Conservation (phyloP, 1,140 invertebrate genomes). For the Trichomalopsis sarcophagae region DNA sequence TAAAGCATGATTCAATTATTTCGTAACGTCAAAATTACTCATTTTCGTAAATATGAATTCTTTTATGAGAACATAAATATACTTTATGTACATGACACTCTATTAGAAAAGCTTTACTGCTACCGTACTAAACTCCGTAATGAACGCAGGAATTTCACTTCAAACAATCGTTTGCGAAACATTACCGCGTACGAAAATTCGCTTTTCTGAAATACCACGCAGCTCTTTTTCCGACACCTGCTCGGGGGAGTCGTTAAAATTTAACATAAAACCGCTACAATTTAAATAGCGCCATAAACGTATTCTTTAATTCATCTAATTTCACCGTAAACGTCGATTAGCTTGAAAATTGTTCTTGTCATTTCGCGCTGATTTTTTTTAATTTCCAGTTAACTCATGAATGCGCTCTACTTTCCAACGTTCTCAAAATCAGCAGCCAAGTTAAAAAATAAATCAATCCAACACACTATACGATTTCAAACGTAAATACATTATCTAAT, state of each 20-base stretch:
- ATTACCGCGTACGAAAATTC: background rate
- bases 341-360: background rate
- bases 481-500: background rate
- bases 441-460: too few relatives aligned
- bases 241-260: too few relatives aligned
- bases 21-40: background rate
- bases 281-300: background rate
- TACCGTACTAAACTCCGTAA: background rate
- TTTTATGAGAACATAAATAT: background rate
- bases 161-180: background rate
- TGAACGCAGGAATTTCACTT: slow-evolving; percentile 12
- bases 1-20: background rate
- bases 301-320: background rate
- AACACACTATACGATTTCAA: background rate
- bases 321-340: background rate
- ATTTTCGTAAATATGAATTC: slow-evolving; percentile 1
- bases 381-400: too few relatives aligned
- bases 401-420: too few relatives aligned
- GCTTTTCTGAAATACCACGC: background rate
- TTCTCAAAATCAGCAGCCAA: too few relatives aligned
- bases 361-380: too few relatives aligned
- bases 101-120: background rate
- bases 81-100: background rate
- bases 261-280: too few relatives aligned
- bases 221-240: background rate